Evolutionary conservation across 2,797 vertebrate genomes (phyloP), one percentile per base, ranked within the genome.

Genomic region (Agapornis canus): DNA sequence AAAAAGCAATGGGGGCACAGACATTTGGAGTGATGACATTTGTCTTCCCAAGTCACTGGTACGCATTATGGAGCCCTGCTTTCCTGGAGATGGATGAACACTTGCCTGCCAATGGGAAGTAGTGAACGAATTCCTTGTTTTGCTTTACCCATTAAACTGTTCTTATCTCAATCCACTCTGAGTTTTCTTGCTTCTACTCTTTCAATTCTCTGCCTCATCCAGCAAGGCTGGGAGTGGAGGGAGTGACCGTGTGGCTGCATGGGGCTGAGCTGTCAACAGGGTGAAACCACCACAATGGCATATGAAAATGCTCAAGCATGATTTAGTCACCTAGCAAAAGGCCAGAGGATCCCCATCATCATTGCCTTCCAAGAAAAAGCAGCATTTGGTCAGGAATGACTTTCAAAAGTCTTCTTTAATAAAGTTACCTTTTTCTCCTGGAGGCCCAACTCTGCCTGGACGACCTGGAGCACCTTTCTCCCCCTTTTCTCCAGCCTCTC

Each of bases 401-500:
- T 64, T 64, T 54, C 42, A 71, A 89, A 81, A 57, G 15, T 5
- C 14, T n/a, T 37, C n/a, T 77, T 70, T 57, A 80, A 54, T 5
- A 20, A 82, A 59, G 49, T 60, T 98, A 99, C 99, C 99, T 94
- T 97, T 98, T 91, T 99, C 98, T 98, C 99, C 99, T 7, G 98
- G 96, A 68, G 99, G 99, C 29, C 99, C 99, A 17, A 99, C 98
- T 98, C 98, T 98, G 82, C 99, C 99, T 13, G 99, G 99, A 95
- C 99, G 98, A 72, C 99, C 99, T 2, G 99, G 98, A 45, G 98
- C 98, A 64, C 99, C 99, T 97, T 99, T 99, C 86, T 98, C 98
- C 54, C 99, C 99, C 94, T 99, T 99, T 85, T 99, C 99, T 83
- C 99, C 99, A 37, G 98, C 86, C 57, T 99, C 99, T 57, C 99